Base-by-base conservation (phyloP, 30 jellyfish, hydroid and myxozoan species). In the Turritopsis dohrnii region DNA sequence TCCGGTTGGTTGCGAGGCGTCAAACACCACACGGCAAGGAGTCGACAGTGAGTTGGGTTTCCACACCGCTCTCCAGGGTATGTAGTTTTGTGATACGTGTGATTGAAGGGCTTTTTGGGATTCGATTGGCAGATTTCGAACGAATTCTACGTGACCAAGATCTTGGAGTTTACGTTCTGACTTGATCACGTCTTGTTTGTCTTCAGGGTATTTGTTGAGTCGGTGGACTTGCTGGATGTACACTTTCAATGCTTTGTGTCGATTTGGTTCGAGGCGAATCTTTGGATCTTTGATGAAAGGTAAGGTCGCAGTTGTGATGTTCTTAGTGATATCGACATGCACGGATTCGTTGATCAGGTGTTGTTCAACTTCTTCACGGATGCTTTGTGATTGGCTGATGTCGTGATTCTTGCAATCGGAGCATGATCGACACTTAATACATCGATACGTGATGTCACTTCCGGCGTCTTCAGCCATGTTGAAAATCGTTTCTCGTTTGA, bases 151-250 rank as follows among this genome's bases (percentile, higher is more conserved):
- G 76, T 66, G 76, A 3, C 76, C 76, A 26, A 66, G 76, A 26
- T 66, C 76, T 66, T 66, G 76, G 17, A 66, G 76, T 66, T 66
- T 66, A 26, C 76, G 76, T 66, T 66, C 76, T 4, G 76, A 66
- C 17, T 66, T 66, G 76, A 66, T 66, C 27, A 66, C 76, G 29
- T 66, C 76, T 66, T 66, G 76, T 17, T 66, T 66, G 17, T 66
- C 76, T 17, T 7, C 5, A 3, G 28, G 29, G 17, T 66, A 17
- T 17, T 66, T 66, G 76, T 66, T 17, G 76, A 66, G 27, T 7
- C 76, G 76, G 7, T 66, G 7, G 76, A 17, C 17, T 66, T 66
- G 76, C 17, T 66, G 76, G 4, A 3, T 8, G 17, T 66, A 66
- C 8, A 66, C 76, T 66, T 66, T 66, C 76, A 66, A n/a, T 1